A percentile compares a stretch with the other conserved stretches of the same genome.
Conservation (phyloP, 2,888 invertebrate genomes). For the Hydraecia micacea region DNA sequence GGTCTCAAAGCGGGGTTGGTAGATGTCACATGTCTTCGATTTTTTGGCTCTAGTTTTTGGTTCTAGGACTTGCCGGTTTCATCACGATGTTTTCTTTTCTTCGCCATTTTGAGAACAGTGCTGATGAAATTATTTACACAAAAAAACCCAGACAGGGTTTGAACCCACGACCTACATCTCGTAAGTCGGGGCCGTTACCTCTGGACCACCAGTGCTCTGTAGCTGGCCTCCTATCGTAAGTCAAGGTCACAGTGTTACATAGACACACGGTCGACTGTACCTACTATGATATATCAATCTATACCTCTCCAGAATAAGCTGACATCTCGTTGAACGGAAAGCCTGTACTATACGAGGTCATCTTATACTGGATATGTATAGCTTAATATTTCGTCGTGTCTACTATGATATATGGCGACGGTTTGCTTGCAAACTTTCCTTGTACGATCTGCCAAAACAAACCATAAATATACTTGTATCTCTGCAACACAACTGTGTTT, state of each 20-base stretch:
- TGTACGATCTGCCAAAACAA: constrained; percentile 26
- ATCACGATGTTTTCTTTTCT: neutral
- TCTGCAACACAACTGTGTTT: neutral
- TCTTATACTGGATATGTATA: neutral
- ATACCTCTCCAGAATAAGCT: neutral
- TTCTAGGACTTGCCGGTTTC: neutral
- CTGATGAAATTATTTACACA: neutral
- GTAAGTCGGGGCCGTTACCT: neutral
- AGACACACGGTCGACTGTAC: neutral
- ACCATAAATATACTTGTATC: neutral
- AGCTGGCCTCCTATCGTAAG: neutral
- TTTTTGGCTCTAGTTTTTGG: neutral
- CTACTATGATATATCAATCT: neutral
- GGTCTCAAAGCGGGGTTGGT: neutral
- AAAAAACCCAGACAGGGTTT: no score
- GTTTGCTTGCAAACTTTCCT: constrained; percentile 18
- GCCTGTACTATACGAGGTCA: neutral
- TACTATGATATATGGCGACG: constrained; percentile 15
- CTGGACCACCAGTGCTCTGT: neutral
- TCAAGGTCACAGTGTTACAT: neutral
- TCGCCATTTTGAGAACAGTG: neutral
- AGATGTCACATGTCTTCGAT: neutral
- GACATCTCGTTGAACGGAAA: neutral
- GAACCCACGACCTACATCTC: no score
- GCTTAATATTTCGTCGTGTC: neutral